A percentile compares a stretch with the other conserved stretches of the same genome.
phyloP scores from a whole-genome alignment of 92 coral and sea anemone genomes.

The Ricordea florida region DNA sequence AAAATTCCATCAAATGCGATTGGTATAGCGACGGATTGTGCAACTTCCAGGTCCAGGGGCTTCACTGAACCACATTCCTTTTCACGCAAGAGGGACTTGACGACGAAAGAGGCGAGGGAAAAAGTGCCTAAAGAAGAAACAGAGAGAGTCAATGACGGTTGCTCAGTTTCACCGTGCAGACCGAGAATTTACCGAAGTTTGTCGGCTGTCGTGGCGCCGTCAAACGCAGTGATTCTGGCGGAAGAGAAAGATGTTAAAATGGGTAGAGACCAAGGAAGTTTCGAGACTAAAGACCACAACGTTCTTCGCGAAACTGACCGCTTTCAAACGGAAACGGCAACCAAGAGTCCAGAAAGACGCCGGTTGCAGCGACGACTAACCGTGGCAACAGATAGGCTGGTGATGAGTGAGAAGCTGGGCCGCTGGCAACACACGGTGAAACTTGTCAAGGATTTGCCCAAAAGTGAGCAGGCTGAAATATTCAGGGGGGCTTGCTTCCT shows the following conservation, averaged over 20 bases:
- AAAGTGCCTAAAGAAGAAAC: not conserved
- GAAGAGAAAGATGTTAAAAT: not conserved
- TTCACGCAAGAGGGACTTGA: no score
- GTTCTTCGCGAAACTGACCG: no score
- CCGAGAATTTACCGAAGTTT: no score
- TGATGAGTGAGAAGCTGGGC: not conserved
- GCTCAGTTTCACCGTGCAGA: no score
- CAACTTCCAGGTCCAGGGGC: not conserved
- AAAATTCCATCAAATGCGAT: no score
- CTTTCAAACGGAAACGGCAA: not conserved
- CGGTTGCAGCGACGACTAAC: not conserved
- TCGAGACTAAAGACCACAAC: no score
- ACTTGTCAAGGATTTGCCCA: conserved; percentile 15
- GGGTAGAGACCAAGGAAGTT: not conserved
- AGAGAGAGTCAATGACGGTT: no score
- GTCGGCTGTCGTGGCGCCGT: no score
- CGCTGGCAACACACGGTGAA: conserved; percentile 15
- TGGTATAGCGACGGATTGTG: no score
- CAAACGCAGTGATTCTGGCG: not conserved
- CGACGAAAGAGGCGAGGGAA: not conserved
- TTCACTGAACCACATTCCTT: not conserved
- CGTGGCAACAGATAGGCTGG: not conserved
- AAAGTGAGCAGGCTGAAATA: conserved; percentile 18
- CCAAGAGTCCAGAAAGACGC: not conserved
- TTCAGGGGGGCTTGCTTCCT: conserved; percentile 13